Base-by-base conservation (phyloP, 2,113 vertebrate species). In the Misgurnus anguillicaudatus region DNA sequence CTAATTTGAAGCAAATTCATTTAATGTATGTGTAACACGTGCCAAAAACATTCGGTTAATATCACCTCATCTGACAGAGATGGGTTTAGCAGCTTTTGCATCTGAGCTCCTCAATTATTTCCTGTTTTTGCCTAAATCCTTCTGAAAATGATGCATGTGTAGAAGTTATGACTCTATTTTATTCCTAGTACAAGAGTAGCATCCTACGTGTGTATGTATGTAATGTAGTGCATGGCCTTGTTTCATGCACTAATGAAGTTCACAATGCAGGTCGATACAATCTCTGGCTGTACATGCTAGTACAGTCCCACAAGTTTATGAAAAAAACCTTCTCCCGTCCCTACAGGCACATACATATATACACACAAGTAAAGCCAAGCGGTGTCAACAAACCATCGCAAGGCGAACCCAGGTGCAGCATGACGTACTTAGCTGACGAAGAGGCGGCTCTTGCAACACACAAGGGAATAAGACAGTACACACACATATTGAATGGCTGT, bases 341-440 rank as follows among this genome's bases (percentile, higher is more conserved):
- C 10, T 65, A 80, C 79, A 83, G 70, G 78, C n/a, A 81, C 53
- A 82, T 0, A 83, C 77, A n/a, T 41, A 55, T 60, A 69, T 4
- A 84, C 72, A 75, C 38, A 47, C 83, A 74, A 63, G 80, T 85
- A 86, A 86, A 87, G 86, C 85, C 85, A 89, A 90, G 88, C 86
- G 2, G 48, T 83, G 86, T 85, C 81, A 75, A 85, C 86, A 83
- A 78, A 81, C 75, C 81, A 64, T 79, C 72, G 4, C 76, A 74
- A 78, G 85, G 71, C 71, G 83, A 84, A 82, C 85, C 76, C 55
- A 53, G 47, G 89, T 80, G 85, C 74, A 78, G 82, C 82, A 57
- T 74, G 84, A 88, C 88, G 63, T 86, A 90, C 88, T 92, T 89
- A 89, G 88, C 87, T 81, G 83, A 84, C 80, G 71, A 80, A 86